Evolutionary conservation across 2,797 vertebrate genomes (phyloP).

Genomic region (Bradypus variegatus): DNA sequence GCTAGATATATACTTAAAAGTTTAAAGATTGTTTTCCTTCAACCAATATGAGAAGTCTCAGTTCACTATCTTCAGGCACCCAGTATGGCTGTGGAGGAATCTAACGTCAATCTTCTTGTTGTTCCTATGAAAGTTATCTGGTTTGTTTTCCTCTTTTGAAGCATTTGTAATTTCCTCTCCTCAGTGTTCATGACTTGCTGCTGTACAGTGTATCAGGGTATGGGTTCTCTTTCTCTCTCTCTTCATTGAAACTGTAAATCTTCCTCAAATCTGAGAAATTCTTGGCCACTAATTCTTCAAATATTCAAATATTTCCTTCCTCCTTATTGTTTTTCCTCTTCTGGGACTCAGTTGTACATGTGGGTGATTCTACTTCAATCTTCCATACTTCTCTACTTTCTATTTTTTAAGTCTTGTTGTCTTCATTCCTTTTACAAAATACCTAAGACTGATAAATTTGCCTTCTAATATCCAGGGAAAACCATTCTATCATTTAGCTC

Average conservation of each 20-base stretch:
- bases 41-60: not conserved
- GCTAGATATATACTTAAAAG: not conserved
- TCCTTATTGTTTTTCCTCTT: not conserved
- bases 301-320: not conserved
- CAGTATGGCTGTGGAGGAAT: too few species aligned
- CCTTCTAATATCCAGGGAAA: not conserved
- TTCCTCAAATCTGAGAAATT: not conserved
- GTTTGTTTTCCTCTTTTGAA: not conserved
- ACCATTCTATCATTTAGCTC: not conserved
- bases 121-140: not conserved
- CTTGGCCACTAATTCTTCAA: not conserved
- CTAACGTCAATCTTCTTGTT: too few species aligned
- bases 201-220: too few species aligned
- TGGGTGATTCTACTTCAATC: too few species aligned
- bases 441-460: not conserved
- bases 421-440: not conserved
- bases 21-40: not conserved
- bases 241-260: not conserved
- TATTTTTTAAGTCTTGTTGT: not conserved
- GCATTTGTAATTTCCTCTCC: not conserved
- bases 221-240: not conserved
- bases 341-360: not conserved
- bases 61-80: accelerated
- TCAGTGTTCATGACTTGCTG: not conserved
- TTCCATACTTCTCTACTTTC: not conserved